Evolutionary conservation across 2,888 invertebrate genomes (phyloP), one percentile per base, ranked within the genome.

Genomic region (Ligdia adustata): DNA sequence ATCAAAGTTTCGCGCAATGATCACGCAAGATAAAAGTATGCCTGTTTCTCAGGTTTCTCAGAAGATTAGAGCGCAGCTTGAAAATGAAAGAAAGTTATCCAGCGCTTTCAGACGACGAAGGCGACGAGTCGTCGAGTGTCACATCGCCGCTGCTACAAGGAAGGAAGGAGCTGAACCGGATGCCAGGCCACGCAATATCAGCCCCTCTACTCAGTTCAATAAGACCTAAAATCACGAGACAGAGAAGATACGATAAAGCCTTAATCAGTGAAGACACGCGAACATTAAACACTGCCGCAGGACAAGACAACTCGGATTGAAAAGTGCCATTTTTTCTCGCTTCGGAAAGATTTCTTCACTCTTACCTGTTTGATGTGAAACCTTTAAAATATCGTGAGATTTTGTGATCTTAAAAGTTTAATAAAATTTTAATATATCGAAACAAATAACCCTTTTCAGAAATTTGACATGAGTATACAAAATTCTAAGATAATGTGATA

Each of bases 1-100:
- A n/a, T 4, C 4, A 11, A 12, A 12, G 4, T 3, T 38, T n/a
- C 4, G 11, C 32, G 40, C 27, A 40, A 35, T 34, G 20, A 39
- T 43, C 38, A 32, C 31, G 13, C 35, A 12, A 40, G 31, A 44
- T 47, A 46, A 51, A n/a, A 51, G 47, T 26, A 26, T 29, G 28
- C n/a, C 26, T 34, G 53, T 34, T 34, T 42, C 33, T 9, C 71
- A 95, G 95, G 81, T 95, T 95, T 80, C 86, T 95, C 42, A 90
- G 94, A 61, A 91, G 95, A 59, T 79, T 95, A 65, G 94, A 95
- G 70, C 91, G 93, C 68, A 95, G 94, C 69, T 82, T 95, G 62
- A 93, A 94, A 79, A 91, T 92, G 75, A 93, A 92, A 62, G 93
- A 93, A 69, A 91, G 88, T 62, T 87, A 91, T 60, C 91, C 92